These are phyloP conservation scores for Blastobasis lacticolella DNA, from an alignment of 2,888 invertebrate genomes.

Conservation along the genomic window DNA sequence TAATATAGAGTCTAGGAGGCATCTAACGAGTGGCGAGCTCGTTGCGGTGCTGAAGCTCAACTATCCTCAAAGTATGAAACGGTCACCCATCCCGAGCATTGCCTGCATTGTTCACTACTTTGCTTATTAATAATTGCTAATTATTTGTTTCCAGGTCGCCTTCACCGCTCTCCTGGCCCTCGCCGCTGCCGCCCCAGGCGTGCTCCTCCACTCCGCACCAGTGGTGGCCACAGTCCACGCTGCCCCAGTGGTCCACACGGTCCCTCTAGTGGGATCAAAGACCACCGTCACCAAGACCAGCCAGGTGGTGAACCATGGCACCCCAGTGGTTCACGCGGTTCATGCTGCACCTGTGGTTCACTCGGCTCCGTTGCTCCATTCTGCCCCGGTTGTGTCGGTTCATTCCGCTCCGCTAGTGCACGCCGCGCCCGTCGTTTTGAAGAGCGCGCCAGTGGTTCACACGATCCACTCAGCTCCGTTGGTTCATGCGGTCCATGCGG, in stretches of 20 bases:
- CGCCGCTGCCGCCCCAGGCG: constrained; percentile 61
- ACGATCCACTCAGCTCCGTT: constrained; percentile 22
- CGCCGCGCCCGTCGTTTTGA: constrained; percentile 32
- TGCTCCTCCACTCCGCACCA: constrained; percentile 45
- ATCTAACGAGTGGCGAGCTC: no score
- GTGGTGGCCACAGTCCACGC: constrained; percentile 50
- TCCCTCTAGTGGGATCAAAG: constrained; percentile 41
- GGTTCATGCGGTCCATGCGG: constrained; percentile 47
- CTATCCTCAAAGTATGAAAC: no score
- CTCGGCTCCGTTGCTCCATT: constrained; percentile 40
- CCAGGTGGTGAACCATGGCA: constrained; percentile 61
- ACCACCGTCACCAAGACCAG: constrained; percentile 66
- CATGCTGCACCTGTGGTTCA: constrained; percentile 56
- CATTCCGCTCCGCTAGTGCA: constrained; percentile 41
- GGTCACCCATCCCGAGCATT: no score
- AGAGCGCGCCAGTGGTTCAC: constrained; percentile 35
- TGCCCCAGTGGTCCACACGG: constrained; percentile 45
- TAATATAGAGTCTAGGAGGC: no score
- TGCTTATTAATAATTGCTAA: neutral
- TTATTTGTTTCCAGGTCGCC: constrained; percentile 44
- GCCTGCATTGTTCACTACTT: neutral
- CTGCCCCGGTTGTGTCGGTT: constrained; percentile 49
- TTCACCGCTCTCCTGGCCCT: constrained; percentile 67
- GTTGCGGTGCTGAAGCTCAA: no score
- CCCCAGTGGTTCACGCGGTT: constrained; percentile 44